Percentiles rank a stretch among this genome's conserved stretches.
These are phyloP conservation scores for Malurus alboscapulatus DNA, from an alignment of 2,113 vertebrate species.

Conservation along the genomic window DNA sequence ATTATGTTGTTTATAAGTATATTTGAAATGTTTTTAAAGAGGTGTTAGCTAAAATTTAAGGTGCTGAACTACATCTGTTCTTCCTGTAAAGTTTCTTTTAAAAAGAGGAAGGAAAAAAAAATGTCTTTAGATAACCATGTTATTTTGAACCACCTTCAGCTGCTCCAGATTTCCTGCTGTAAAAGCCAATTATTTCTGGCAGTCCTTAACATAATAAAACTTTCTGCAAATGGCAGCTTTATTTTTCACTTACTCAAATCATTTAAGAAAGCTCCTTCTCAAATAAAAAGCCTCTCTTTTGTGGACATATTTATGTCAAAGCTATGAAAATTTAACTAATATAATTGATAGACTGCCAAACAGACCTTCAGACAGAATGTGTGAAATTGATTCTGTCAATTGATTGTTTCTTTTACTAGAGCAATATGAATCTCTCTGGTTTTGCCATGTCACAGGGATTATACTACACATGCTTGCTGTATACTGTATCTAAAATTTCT, in stretches of 20 bases:
- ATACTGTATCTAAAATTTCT: background rate
- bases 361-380: background rate
- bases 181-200: constrained; percentile 11
- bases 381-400: background rate
- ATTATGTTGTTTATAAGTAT: background rate
- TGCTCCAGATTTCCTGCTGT: constrained; percentile 21
- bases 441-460: background rate
- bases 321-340: background rate
- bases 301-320: background rate
- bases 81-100: background rate
- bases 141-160: constrained; percentile 31
- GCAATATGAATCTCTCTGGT: background rate
- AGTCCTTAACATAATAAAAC: background rate
- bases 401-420: background rate
- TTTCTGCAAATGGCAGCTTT: background rate
- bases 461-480: background rate
- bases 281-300: background rate
- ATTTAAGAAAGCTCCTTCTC: background rate
- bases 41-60: background rate
- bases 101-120: constrained; percentile 16
- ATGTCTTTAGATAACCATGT: background rate
- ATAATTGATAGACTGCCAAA: background rate
- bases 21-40: background rate
- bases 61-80: background rate
- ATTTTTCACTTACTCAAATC: background rate